Evolutionary conservation across 2,797 vertebrate genomes (phyloP).

Genomic region (Paedocypris micromegethes): DNA sequence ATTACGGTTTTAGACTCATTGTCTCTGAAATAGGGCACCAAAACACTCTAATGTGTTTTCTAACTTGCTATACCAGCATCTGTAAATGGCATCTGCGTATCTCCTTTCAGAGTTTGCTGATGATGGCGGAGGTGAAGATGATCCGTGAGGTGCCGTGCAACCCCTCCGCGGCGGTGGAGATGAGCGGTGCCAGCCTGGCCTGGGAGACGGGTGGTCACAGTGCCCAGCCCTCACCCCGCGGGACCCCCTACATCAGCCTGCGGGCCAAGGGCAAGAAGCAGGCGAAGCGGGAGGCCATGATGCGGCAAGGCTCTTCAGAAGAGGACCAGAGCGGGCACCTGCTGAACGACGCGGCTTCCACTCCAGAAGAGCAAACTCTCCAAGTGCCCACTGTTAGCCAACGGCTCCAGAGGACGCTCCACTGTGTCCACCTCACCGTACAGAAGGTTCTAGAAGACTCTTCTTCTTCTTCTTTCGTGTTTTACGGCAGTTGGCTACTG

Average conservation of each 20-base stretch:
- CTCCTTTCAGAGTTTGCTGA: constrained; percentile 79
- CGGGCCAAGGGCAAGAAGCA: constrained; percentile 51
- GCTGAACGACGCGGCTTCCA: constrained; percentile 70
- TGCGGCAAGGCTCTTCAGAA: constrained; percentile 60
- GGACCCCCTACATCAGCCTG: constrained; percentile 74
- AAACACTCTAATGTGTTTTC: too few relatives aligned
- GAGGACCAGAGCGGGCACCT: constrained; percentile 81
- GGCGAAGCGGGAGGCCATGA: constrained; percentile 55
- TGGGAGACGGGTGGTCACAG: constrained; percentile 86
- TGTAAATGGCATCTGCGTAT: not conserved
- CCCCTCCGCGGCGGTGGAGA: constrained; percentile 79
- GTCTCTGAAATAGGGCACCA: too few relatives aligned
- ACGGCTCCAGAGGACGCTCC: constrained; percentile 79
- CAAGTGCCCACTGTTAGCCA: constrained; percentile 64
- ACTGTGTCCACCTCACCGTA: constrained; percentile 78
- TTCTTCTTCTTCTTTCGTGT: too few relatives aligned
- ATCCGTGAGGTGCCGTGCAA: constrained; percentile 76
- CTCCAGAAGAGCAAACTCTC: constrained; percentile 70
- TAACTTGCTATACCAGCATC: too few relatives aligned
- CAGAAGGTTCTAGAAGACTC: constrained; percentile 65
- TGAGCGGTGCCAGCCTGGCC: constrained; percentile 81
- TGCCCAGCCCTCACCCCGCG: constrained; percentile 81
- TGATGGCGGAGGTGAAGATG: constrained; percentile 87
- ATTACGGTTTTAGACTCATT: too few relatives aligned
- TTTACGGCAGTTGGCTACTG: too few relatives aligned